Percentiles rank a stretch among this genome's conserved stretches.
phyloP scores from a whole-genome alignment of 2,797 vertebrate genomes.

The Stomatorhinus walkeri region DNA sequence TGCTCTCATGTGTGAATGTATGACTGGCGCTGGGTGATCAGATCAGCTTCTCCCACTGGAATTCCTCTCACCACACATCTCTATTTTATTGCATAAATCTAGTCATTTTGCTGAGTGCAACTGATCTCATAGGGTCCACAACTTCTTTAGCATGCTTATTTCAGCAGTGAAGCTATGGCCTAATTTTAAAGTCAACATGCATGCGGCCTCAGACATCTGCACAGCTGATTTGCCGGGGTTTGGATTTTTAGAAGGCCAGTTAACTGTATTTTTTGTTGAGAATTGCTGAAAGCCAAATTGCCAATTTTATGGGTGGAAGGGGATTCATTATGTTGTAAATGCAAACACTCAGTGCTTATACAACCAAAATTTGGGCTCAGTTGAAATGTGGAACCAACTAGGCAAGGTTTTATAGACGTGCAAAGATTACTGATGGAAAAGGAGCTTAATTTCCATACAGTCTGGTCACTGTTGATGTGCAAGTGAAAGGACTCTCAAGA shows the following conservation, averaged over 20 bases:
- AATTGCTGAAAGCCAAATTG: slow-evolving; percentile 3
- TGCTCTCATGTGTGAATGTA: neutral
- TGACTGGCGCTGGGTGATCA: neutral
- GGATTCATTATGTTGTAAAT: neutral
- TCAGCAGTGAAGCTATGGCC: neutral
- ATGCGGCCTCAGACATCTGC: neutral
- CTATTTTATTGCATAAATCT: slow-evolving; percentile 14
- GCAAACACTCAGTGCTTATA: neutral
- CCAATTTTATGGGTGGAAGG: neutral
- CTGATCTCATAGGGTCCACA: slow-evolving; percentile 3
- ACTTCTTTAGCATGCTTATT: neutral
- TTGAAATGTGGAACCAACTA: neutral
- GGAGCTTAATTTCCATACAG: neutral
- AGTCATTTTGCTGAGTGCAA: slow-evolving; percentile 13
- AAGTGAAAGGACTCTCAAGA: neutral
- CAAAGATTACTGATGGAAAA: neutral
- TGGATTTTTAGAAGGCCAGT: neutral
- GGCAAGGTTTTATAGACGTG: neutral
- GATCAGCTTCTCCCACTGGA: slow-evolving; percentile 3
- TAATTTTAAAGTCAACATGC: neutral
- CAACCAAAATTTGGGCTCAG: neutral
- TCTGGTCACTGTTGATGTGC: neutral
- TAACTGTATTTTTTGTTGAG: neutral
- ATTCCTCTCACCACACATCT: neutral
- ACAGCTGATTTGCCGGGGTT: neutral